Evolutionary conservation across 2,888 invertebrate species (phyloP), one percentile per base, ranked within the genome.

Genomic region (Drosophila ustulata): DNA sequence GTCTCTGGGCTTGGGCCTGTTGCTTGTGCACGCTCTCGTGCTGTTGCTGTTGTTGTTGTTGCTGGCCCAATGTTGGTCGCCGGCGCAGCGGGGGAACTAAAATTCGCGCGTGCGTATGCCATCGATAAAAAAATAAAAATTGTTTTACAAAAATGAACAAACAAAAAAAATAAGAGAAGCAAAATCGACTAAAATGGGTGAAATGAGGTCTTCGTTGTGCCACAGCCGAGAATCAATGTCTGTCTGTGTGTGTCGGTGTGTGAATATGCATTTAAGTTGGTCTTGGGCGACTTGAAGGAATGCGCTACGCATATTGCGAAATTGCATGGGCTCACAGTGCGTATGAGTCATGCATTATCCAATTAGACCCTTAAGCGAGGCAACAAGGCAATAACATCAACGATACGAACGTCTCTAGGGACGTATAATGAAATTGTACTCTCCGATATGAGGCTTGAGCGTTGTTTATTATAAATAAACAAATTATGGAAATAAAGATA

Each of bases 101-200:
- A 86, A 88, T 85, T 82, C 90, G 86, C 86, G 86, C 86, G 86
- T 87, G 86, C 86, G 89, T 87, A 85, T 80, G 82, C 83, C 85
- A 89, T 85, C 85, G 81, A 88, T 80, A 89, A 90, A 90, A 80
- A 84, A 69, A 78, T 70, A 79, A 72, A 79, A 88, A 88, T 82
- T 88, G 78, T 83, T 88, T 76, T 74, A 76, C 78, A 86, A 69
- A 88, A 85, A 85, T 68, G 57, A 64, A 18, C 18, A 18, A 52
- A 59, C 52, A 76, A 66, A 73, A 66, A 55, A 47, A 47, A 69
- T 59, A 25, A 57, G 39, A 41, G 61, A 56, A 63, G 56, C 34
- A 71, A 67, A 75, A 84, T 78, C 69, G 49, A 74, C 66, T 67
- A 71, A 87, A 71, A 71, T 77, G 70, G 58, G 88, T 75, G 88